Conservation (phyloP, 2,113 vertebrate genomes). For the Chinchilla lanigera region DNA sequence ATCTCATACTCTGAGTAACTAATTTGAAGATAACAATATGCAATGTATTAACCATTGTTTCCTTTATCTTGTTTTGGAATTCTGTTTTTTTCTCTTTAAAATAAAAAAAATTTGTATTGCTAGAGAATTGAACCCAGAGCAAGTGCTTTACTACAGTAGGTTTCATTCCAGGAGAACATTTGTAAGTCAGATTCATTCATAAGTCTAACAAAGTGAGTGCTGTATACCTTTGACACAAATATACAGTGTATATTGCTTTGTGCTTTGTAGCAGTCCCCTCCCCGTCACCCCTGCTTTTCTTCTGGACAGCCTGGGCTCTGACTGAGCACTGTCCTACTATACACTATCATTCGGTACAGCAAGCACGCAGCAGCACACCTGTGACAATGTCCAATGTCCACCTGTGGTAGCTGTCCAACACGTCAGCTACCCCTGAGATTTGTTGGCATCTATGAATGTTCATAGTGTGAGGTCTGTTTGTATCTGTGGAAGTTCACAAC, state of each 20-base stretch:
- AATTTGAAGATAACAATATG: too few species aligned
- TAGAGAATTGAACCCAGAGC: neutral
- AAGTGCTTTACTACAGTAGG: neutral
- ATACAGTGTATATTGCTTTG: neutral
- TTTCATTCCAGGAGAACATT: neutral
- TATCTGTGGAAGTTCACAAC: neutral
- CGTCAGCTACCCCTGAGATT: neutral
- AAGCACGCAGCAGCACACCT: neutral
- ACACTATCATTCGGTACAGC: neutral
- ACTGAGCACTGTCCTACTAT: neutral
- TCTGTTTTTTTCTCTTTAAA: neutral
- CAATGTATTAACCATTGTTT: too few species aligned
- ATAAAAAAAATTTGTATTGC: neutral
- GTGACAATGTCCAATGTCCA: neutral
- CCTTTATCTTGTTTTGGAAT: too few species aligned
- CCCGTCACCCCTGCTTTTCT: neutral
- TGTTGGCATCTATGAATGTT: neutral
- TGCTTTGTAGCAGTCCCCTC: neutral
- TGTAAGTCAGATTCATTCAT: neutral
- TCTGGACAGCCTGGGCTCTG: neutral
- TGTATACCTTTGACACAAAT: neutral
- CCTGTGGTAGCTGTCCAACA: too few species aligned
- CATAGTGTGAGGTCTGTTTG: neutral
- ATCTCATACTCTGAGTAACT: too few species aligned
- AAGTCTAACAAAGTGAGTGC: neutral